Conservation (phyloP, 2,888 invertebrate species). For the Stenichneumon culpator region DNA sequence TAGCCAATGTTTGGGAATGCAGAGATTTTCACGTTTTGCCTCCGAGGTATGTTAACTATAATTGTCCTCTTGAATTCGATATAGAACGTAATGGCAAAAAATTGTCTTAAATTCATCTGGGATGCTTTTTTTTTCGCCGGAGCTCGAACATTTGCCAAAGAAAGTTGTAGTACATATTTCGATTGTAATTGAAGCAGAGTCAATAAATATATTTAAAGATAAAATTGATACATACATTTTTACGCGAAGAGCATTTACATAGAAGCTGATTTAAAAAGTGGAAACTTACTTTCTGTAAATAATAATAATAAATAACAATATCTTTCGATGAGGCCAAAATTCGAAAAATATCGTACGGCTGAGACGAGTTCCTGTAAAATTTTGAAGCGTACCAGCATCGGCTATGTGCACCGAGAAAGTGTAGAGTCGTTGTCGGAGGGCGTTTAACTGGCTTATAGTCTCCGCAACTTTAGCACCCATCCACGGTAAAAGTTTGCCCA, state of each 20-base stretch:
- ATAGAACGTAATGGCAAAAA: too few species aligned
- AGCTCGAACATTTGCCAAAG: background rate
- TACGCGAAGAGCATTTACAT: too few species aligned
- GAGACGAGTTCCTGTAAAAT: background rate
- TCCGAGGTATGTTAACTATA: background rate
- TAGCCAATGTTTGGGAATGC: background rate
- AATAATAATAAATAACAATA: background rate
- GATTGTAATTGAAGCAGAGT: too few species aligned
- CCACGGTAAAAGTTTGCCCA: slow-evolving; percentile 16
- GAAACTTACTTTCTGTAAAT: too few species aligned
- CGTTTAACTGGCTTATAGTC: slow-evolving; percentile 64
- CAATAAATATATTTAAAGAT: too few species aligned
- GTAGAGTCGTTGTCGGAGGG: slow-evolving; percentile 37
- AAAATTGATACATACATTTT: too few species aligned
- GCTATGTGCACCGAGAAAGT: too few species aligned
- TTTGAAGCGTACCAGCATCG: background rate
- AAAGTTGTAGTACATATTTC: background rate
- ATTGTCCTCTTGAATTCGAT: too few species aligned
- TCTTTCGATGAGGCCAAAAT: background rate
- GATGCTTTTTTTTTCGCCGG: too few species aligned
- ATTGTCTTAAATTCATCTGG: too few species aligned
- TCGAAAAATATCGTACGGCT: background rate
- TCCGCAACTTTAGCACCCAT: slow-evolving; percentile 8
- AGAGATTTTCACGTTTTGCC: slow-evolving; percentile 52
- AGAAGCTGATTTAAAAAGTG: too few species aligned